Base-by-base conservation (phyloP, 2,888 invertebrate genomes). In the Scaeva pyrastri region DNA sequence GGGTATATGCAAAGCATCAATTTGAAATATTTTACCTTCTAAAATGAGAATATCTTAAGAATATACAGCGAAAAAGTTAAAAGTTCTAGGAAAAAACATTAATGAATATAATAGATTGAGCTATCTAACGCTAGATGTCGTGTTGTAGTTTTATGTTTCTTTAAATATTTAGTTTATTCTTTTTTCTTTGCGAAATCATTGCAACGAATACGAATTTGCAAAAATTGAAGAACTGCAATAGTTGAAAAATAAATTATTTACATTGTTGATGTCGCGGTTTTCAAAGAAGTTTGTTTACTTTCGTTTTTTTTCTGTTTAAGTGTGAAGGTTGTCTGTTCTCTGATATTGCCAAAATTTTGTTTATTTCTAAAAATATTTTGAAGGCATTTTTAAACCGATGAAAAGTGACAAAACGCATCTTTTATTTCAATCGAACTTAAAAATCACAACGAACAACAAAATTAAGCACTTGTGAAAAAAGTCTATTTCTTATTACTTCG, bases 101-200 rank as follows among this genome's bases (percentile, higher is more conserved):
- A 2, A 39, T n/a, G n/a, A n/a, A n/a, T n/a, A 12, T 11, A 14
- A n/a, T 14, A 14, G 12, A 8, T 19, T 48, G 3, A 4, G 12
- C 66, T 66, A 66, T 48, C 48, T 19, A 1, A 12, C 48, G 8
- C 19, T 21, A 66, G 66, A 50, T 66, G 66, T 48, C 48, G 66
- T 43, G 10, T 36, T 14, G 14, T 11, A 23, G n/a, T 39, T 50
- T 41, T 11, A 12, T 50, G 19, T 14, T 12, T 23, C 2, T 52
- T 50, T 14, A 6, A 11, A 11, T 19, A 11, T 11, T 12, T 19
- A 0, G n/a, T 12, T 6, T 11, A 12, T 39, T 12, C 19, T 21
- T 19, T 12, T 19, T 7, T 12, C 6, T 12, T 50, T 10, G 1
- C 10, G 12, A 45, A 19, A 23, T 23, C 2, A 23, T 7, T 12